Base-by-base conservation (phyloP, 2,113 vertebrate genomes). In the Apistogramma diplotaenia region DNA sequence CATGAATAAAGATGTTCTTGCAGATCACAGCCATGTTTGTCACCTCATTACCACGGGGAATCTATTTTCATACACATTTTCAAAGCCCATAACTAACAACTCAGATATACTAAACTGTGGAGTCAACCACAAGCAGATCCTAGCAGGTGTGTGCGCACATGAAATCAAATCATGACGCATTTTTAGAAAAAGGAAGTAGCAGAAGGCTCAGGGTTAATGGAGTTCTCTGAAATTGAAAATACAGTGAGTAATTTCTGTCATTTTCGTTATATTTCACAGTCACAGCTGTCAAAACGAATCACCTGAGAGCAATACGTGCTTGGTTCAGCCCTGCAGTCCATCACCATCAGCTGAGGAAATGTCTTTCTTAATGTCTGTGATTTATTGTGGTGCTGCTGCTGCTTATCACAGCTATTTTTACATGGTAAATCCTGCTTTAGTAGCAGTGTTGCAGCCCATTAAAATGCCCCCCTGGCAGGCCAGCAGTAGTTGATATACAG, bases 331-430 rank as follows among this genome's bases (percentile, higher is more conserved):
- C 46, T 12, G 40, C 78, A 72, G 57, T 65, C 59, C 4, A 8
- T 80, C 88, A 33, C 35, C 49, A n/a, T 76, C 74, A 78, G 78
- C 29, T 3, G 49, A 43, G 70, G 67, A 87, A 87, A 81, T 70
- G 9, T 77, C 76, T 40, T 78, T 62, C 62, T 84, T 86, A 87
- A 84, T 79, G 83, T 83, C 65, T 83, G 65, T 89, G 79, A 93
- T 87, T 92, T 87, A 86, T 87, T 85, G 76, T 46, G 81, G 67
- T 49, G 57, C 67, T 43, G 61, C 82, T 74, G 83, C 81, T 90
- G 91, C 92, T 92, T 89, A 92, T 93, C 88, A 78, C 86, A 77
- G 89, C 88, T 92, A 78, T 89, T 93, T 91, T 91, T 89, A 85
- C 87, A 85, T 72, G 80, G 61, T 89, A 84, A 88, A 91, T 91